Conservation (phyloP, 2,888 invertebrate species). For the Conops quadrifasciatus region DNA sequence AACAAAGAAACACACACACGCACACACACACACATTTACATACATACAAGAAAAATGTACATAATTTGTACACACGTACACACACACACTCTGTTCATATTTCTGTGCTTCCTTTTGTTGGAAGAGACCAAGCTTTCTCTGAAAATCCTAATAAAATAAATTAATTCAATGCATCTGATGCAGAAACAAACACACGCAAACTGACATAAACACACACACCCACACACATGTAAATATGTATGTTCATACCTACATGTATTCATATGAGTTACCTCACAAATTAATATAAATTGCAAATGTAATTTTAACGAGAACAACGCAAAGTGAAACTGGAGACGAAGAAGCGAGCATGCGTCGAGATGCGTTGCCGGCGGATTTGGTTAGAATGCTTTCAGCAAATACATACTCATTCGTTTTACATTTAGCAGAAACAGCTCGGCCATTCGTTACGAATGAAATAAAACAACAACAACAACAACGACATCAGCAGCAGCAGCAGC, state of each 20-base stretch:
- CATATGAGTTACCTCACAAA: conserved; percentile 4
- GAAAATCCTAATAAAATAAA: conserved; percentile 2
- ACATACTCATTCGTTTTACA: conserved; percentile 19
- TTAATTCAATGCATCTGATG: not conserved
- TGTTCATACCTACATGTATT: not conserved
- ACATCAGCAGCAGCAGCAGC: not conserved
- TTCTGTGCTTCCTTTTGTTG: too few species aligned
- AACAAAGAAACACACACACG: conserved; percentile 3
- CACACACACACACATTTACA: not conserved
- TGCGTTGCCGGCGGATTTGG: conserved; percentile 12
- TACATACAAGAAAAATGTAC: not conserved
- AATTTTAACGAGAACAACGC: conserved; percentile 13
- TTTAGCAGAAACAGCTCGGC: conserved; percentile 5
- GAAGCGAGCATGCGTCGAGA: not conserved
- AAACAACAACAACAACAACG: conserved; percentile 14
- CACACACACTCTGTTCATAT: too few species aligned
- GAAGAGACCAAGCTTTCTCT: too few species aligned
- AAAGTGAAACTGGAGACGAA: not conserved
- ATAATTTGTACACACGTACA: not conserved
- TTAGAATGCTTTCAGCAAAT: conserved; percentile 22
- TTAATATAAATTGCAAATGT: conserved; percentile 26
- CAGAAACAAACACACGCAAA: not conserved
- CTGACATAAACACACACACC: not conserved
- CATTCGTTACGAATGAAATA: not conserved
- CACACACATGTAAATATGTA: not conserved